Evolutionary conservation across 2,113 vertebrate genomes (phyloP).

Genomic region (Triplophysa siluroides): DNA sequence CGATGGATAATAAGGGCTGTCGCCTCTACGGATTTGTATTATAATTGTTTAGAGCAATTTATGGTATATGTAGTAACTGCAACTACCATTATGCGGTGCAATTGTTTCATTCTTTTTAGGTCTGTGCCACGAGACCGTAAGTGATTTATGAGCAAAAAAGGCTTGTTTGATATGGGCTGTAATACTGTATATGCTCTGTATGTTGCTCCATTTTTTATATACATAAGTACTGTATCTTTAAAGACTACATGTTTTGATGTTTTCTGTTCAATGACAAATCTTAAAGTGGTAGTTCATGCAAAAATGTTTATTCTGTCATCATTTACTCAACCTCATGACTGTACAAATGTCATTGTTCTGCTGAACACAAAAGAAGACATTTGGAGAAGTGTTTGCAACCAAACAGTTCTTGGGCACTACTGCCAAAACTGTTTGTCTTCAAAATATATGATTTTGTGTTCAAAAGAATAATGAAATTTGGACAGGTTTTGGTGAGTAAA

Average conservation of each 20-base stretch:
- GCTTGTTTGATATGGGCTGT: background rate
- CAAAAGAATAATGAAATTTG: too few relatives aligned
- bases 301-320: too few relatives aligned
- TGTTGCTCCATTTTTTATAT: background rate
- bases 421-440: too few relatives aligned
- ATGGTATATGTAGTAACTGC: constrained; percentile 46
- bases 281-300: too few relatives aligned
- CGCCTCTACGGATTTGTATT: constrained; percentile 60
- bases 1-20: constrained; percentile 40
- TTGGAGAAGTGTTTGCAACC: too few relatives aligned
- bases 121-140: background rate
- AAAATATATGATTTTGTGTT: too few relatives aligned
- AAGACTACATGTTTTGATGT: background rate
- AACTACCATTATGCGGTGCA: constrained; percentile 45
- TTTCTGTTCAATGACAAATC: background rate
- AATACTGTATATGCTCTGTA: background rate
- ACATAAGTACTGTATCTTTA: background rate
- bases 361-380: too few relatives aligned
- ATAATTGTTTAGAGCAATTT: constrained; percentile 60
- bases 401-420: too few relatives aligned
- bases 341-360: too few relatives aligned
- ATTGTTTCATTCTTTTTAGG: background rate
- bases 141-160: background rate
- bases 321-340: too few relatives aligned
- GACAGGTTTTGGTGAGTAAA: too few relatives aligned